Base-by-base conservation (phyloP, 2,888 invertebrate species). In the Salpingus planirostris region DNA sequence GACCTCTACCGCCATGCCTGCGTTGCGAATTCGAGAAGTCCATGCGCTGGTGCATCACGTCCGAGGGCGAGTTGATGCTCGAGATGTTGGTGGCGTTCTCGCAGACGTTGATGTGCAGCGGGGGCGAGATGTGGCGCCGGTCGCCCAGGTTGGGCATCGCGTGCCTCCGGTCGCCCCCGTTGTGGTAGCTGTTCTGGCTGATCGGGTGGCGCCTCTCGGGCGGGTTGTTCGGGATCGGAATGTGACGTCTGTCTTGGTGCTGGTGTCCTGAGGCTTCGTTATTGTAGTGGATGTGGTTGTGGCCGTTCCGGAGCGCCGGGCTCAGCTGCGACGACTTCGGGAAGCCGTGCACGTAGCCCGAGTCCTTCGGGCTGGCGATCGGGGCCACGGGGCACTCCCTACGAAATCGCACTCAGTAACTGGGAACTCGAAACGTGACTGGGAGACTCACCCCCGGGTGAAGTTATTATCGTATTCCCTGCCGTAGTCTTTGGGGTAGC, bases 21-120 rank as follows among this genome's bases (percentile, higher is more conserved):
- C 65, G 65, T 40, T 60, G 59, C 7, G 58, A 49, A 40, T 51
- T 54, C 5, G 54, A 48, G 47, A 60, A 64, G 36, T 65, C 64
- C 18, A 50, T 54, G 33, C 61, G 53, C 31, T 56, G 57, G 33
- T 55, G 59, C 34, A 60, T 43, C 11, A 47, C 49, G 25, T 62
- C 61, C 1, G 60, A 50, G 6, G 55, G 41, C 15, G 44, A 44
- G 24, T 38, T 46, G 12, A 41, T 42, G 13, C 58, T 42, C 12
- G 50, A 49, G 10, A 59, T 42, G 13, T 51, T 50, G 10, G 55
- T 46, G 11, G 57, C 40, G 39, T 56, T 62, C 21, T 69, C 70
- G 50, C 71, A 71, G 42, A 71, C 67, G 50, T 70, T 71, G 50
- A 73, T 69, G 52, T 69, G 70, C 35, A 73, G 55, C 13, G 71